A percentile compares a stretch with the other conserved stretches of the same genome.
phyloP scores from a whole-genome alignment of 2,797 vertebrate species.

The Saxicola maurus region DNA sequence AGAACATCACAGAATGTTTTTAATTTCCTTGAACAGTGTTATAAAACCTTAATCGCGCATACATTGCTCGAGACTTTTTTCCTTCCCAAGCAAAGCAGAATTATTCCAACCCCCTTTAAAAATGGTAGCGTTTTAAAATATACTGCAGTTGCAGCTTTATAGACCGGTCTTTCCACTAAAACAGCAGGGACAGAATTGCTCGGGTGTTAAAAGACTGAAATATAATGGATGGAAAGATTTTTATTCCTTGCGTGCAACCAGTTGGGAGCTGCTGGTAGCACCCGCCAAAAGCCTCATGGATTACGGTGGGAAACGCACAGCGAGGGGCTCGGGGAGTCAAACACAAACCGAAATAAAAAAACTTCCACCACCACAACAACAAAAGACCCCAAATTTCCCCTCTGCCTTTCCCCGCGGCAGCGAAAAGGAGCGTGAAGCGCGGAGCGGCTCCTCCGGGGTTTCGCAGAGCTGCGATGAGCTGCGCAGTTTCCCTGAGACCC shows the following conservation, averaged over 20 bases:
- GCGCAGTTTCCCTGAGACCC: neutral
- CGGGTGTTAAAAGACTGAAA: conserved; percentile 57
- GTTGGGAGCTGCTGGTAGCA: conserved; percentile 35
- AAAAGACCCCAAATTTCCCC: neutral
- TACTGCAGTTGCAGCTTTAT: conserved; percentile 59
- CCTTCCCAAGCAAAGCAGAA: conserved; percentile 42
- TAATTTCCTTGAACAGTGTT: conserved; percentile 65
- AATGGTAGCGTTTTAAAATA: conserved; percentile 44
- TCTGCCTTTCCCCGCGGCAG: neutral
- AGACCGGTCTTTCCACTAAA: conserved; percentile 67
- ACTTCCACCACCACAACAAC: neutral
- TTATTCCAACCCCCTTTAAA: conserved; percentile 38
- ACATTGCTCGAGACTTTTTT: conserved; percentile 9
- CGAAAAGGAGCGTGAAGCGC: neutral
- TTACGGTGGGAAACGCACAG: conserved; percentile 23
- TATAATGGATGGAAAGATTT: conserved; percentile 59
- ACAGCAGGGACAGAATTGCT: conserved; percentile 65
- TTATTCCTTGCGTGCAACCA: conserved; percentile 37
- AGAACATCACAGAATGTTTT: conserved; percentile 64
- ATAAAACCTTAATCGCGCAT: conserved; percentile 40
- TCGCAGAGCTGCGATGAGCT: neutral
- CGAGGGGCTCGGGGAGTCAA: neutral
- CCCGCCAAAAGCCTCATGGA: neutral
- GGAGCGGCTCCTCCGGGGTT: neutral
- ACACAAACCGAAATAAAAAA: neutral